Evolutionary conservation across 2,113 vertebrate species (phyloP).

Genomic region (Dunckerocampus dactyliophorus): DNA sequence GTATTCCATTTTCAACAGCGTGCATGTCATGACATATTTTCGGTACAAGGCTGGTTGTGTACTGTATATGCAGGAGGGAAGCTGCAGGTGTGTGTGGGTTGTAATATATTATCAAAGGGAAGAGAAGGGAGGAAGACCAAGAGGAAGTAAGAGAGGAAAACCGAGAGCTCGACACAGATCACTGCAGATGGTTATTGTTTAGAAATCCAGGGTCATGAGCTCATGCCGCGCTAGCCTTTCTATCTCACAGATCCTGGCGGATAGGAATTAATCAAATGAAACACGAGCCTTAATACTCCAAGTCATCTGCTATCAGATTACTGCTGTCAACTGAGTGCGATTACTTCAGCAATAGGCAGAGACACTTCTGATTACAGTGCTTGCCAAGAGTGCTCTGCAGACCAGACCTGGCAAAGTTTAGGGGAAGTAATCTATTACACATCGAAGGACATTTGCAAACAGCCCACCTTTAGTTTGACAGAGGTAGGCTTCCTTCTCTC

Average conservation of each 20-base stretch:
- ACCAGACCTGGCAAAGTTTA: slow-evolving; percentile 21
- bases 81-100: slow-evolving; percentile 50
- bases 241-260: slow-evolving; percentile 71
- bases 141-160: slow-evolving; percentile 55
- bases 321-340: slow-evolving; percentile 56
- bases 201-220: slow-evolving; percentile 90
- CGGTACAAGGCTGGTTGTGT: slow-evolving; percentile 27
- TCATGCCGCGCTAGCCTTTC: slow-evolving; percentile 72
- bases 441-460: slow-evolving; percentile 43
- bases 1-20: slow-evolving; percentile 29
- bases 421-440: slow-evolving; percentile 52
- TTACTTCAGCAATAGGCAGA: slow-evolving; percentile 55
- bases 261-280: slow-evolving; percentile 74
- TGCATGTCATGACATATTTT: slow-evolving; percentile 56
- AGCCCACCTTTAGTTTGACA: slow-evolving; percentile 49
- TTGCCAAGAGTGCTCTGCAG: slow-evolving; percentile 40
- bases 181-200: slow-evolving; percentile 93
- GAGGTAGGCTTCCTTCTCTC: slow-evolving; percentile 54
- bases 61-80: slow-evolving; percentile 28
- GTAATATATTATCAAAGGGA: slow-evolving; percentile 23
- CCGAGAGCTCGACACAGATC: slow-evolving; percentile 73
- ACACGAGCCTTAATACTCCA: slow-evolving; percentile 67
- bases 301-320: slow-evolving; percentile 72
- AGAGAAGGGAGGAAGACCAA: slow-evolving; percentile 29
- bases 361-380: slow-evolving; percentile 57